Percentiles rank a stretch among this genome's conserved stretches.
These are phyloP conservation scores for Aspidiotus rigidus DNA, from an alignment of 2,888 invertebrate genomes.

Conservation along the genomic window DNA sequence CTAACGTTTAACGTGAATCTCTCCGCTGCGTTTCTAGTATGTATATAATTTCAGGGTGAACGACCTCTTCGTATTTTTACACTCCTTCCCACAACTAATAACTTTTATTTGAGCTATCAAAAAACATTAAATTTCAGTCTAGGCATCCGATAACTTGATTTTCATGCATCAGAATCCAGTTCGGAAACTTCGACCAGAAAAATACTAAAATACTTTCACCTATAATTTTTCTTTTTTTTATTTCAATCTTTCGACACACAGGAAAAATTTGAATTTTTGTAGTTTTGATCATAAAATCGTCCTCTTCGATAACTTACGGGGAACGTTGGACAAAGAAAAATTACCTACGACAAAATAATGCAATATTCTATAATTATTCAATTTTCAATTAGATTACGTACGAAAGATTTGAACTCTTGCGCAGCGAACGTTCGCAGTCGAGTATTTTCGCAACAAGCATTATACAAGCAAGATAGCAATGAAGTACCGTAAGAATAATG, in stretches of 20 bases:
- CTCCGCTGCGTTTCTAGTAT: too few relatives aligned
- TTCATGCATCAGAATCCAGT: neutral
- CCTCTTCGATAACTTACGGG: neutral
- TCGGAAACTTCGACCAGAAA: too few relatives aligned
- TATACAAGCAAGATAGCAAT: conserved; percentile 28
- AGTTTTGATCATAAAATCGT: neutral
- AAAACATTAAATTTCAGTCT: too few relatives aligned
- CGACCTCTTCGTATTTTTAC: too few relatives aligned
- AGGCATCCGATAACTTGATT: too few relatives aligned
- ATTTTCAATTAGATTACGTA: neutral
- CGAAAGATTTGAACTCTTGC: neutral
- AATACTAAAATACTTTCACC: too few relatives aligned
- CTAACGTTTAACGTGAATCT: too few relatives aligned
- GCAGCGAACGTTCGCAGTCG: conserved; percentile 16
- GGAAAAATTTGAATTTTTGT: neutral
- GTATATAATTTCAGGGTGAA: too few relatives aligned
- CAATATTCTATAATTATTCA: neutral
- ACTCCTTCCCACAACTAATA: too few relatives aligned
- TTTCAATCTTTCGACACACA: neutral
- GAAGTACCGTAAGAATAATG: conserved; percentile 30
- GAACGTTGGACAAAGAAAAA: neutral
- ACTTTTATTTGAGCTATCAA: too few relatives aligned
- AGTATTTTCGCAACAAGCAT: conserved; percentile 22
- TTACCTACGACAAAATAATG: neutral
- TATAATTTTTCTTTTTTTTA: too few relatives aligned